phyloP scores from a whole-genome alignment of 2,888 invertebrate genomes.

The Galeruca laticollis region DNA sequence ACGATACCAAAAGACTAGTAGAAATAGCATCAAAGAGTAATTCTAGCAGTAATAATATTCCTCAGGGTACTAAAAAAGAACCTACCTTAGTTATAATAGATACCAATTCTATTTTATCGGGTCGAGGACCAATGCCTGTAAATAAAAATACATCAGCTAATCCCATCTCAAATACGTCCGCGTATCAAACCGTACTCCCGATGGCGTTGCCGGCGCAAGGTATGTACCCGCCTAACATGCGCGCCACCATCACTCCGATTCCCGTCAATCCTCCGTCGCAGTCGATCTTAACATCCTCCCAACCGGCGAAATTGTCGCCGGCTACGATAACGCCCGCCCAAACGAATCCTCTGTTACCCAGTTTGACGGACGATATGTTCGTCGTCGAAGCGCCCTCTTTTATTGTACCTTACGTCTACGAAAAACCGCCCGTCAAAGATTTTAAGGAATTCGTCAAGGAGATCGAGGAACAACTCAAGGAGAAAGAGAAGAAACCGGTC shows the following conservation, averaged over 20 bases:
- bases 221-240: slow-evolving; percentile 74
- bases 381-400: slow-evolving; percentile 94
- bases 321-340: slow-evolving; percentile 56
- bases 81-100: slow-evolving; percentile 84
- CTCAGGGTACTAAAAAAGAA: slow-evolving; percentile 71
- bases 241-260: slow-evolving; percentile 71
- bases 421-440: slow-evolving; percentile 86
- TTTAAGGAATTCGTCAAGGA: slow-evolving; percentile 80
- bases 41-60: slow-evolving; percentile 43
- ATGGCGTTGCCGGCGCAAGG: slow-evolving; percentile 73
- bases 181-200: slow-evolving; percentile 67
- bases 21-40: slow-evolving; percentile 76
- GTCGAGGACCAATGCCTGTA: slow-evolving; percentile 71
- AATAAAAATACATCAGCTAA: slow-evolving; percentile 57
- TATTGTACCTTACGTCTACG: slow-evolving; percentile 93
- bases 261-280: slow-evolving; percentile 60
- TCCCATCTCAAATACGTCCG: slow-evolving; percentile 49
- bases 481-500: slow-evolving; percentile 56
- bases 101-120: slow-evolving; percentile 78
- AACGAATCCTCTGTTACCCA: slow-evolving; percentile 78
- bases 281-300: slow-evolving; percentile 55
- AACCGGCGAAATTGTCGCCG: slow-evolving; percentile 56
- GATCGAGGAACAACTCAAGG: slow-evolving; percentile 66
- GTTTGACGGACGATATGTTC: slow-evolving; percentile 91
- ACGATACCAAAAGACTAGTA: slow-evolving; percentile 78